Evolutionary conservation across 1,140 invertebrate species (phyloP), one percentile per base, ranked within the genome.

Genomic region (Tachypleus tridentatus): DNA sequence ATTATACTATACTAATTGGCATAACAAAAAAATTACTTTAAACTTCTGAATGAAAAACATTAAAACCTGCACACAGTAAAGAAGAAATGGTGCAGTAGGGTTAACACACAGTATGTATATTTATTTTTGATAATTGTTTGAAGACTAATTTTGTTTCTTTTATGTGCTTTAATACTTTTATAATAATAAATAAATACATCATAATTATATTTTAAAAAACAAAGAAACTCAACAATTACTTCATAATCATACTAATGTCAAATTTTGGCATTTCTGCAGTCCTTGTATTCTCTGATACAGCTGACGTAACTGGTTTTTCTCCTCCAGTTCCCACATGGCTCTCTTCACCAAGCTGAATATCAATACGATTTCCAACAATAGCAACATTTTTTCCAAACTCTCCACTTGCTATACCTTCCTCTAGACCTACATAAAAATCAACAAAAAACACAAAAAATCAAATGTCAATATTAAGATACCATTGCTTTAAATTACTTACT

Each of bases 311-410:
- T 51, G 61, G 54, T 10, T 63, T 51, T n/a, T 47, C 65, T 9
- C 48, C 53, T 51, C 11, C 62, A 3, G 49, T 56, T n/a, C 56
- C 47, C 56, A 62, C 10, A 10, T 64, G 60, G 59, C 62, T 64
- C 49, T 69, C 69, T 56, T 72, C 70, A 52, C 73, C 69, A 49
- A 63, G 62, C 57, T 71, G 72, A 50, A 93, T 80, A 73, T 91
- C 87, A 64, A 94, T 88, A 71, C 89, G 81, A 76, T 94, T 94
- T 50, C 91, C 90, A 53, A 90, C 83, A 9, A 92, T 77, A 9
- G 85, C 83, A 8, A 88, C 84, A 75, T 88, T 87, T 62, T 84
- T 89, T 3, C 88, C 89, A 78, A 92, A 89, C 72, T 84, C 87
- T 49, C 70, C 83, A 80, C 71, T 86, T 82, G 71, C 71, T 61